A percentile compares a stretch with the other conserved stretches of the same genome.
Conservation (phyloP, 2,113 vertebrate genomes). For the Cavia aperea region DNA sequence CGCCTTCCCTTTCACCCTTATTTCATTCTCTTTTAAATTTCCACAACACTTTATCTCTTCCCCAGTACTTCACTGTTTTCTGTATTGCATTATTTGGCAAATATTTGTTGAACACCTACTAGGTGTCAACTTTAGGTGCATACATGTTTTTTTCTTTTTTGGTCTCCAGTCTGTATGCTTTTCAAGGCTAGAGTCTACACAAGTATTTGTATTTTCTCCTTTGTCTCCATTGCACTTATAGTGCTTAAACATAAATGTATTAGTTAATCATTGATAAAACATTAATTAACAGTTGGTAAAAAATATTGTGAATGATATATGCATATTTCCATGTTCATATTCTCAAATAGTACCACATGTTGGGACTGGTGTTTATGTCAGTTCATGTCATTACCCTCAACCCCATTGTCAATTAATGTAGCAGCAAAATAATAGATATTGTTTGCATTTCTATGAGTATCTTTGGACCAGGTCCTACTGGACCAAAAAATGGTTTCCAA, state of each 20-base stretch:
- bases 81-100: neutral
- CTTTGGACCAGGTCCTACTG: neutral
- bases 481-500: neutral
- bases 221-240: neutral
- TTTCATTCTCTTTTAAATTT: neutral
- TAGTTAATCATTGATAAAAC: neutral
- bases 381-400: neutral
- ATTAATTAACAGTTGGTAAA: no score
- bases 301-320: neutral
- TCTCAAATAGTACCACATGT: neutral
- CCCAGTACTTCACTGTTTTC: neutral
- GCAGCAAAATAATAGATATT: neutral
- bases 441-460: neutral
- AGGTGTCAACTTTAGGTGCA: neutral
- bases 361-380: neutral
- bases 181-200: neutral
- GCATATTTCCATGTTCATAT: neutral
- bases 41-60: neutral
- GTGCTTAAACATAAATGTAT: neutral
- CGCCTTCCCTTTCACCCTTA: fast-evolving
- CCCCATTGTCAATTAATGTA: neutral
- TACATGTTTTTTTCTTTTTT: neutral
- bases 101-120: neutral
- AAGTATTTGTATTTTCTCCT: neutral
- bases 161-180: neutral